phyloP scores from a whole-genome alignment of 2,113 vertebrate species.

The Promerops cafer region DNA sequence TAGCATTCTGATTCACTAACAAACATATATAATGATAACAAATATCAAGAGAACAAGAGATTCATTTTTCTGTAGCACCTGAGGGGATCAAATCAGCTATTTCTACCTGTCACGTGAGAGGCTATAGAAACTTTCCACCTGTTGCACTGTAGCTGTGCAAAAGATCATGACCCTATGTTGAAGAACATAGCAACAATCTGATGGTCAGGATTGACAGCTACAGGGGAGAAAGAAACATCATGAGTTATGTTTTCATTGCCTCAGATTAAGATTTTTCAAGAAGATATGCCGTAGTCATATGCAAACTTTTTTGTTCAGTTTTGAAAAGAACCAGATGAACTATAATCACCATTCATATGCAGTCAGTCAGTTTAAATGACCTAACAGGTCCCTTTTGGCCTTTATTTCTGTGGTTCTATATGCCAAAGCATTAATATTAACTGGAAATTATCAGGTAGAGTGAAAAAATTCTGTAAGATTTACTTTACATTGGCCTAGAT shows the following conservation, averaged over 20 bases:
- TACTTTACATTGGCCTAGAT: neutral
- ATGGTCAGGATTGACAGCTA: neutral
- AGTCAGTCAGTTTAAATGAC: neutral
- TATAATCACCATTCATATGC: neutral
- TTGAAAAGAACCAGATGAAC: neutral
- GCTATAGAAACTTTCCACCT: neutral
- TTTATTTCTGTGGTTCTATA: neutral
- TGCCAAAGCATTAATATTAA: neutral
- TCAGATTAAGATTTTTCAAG: neutral
- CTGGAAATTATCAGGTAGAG: neutral
- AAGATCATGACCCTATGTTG: neutral
- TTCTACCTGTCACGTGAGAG: neutral
- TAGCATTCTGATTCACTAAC: neutral
- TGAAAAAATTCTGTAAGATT: neutral
- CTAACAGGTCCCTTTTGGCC: neutral
- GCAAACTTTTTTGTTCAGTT: neutral
- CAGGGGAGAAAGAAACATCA: neutral
- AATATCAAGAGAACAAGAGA: neutral
- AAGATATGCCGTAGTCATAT: neutral
- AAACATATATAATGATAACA: neutral
- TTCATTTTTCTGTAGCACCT: neutral
- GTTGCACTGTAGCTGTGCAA: neutral
- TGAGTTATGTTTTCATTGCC: neutral
- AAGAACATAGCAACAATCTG: neutral
- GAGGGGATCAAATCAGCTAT: neutral